Evolutionary conservation across 1,140 invertebrate species (phyloP), one percentile per base, ranked within the genome.

Genomic region (Drosophila nigromelanica): DNA sequence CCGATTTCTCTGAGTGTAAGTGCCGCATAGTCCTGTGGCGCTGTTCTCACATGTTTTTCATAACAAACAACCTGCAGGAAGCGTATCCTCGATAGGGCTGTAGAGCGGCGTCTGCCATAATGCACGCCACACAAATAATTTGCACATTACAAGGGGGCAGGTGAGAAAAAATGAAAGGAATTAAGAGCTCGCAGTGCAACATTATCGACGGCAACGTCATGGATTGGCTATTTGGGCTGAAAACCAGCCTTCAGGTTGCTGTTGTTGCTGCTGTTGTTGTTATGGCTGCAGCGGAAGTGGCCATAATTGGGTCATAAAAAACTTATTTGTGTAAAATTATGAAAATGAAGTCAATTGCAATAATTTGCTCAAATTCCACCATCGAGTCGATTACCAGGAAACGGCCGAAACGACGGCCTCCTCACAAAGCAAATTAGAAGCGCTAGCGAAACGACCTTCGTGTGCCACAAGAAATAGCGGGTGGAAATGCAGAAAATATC

Each of bases 271-370:
- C 27, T 43, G 40, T 11, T 55, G 35, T 39, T 51, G 24, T 30
- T 43, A 40, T 40, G n/a, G 74, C 54, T 68, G 51, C 24, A 66
- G 35, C 71, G 72, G 75, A 78, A 64, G 72, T 64, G 35, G 11
- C 66, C 60, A 63, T 81, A 86, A 86, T 86, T 87, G 75, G 82
- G 75, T 86, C 82, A 86, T 87, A 87, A 86, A 87, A 86, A 76
- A 87, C 82, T 81, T 78, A 86, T 86, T 86, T 86, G 82, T 82
- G 75, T 87, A 82, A 82, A 86, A 86, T 87, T 87, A 87, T 78
- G 75, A 86, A 82, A 81, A 81, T 81, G 76, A 87, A 86, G 75
- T 82, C 82, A 87, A 86, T 86, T 86, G 82, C 78, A 86, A 81
- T 87, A 87, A 87, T 86, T 86, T 86, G 52, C 55, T 61, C 72